Evolutionary conservation across 2,888 invertebrate species (phyloP).

Genomic region (Leptinotarsa tumamoca): DNA sequence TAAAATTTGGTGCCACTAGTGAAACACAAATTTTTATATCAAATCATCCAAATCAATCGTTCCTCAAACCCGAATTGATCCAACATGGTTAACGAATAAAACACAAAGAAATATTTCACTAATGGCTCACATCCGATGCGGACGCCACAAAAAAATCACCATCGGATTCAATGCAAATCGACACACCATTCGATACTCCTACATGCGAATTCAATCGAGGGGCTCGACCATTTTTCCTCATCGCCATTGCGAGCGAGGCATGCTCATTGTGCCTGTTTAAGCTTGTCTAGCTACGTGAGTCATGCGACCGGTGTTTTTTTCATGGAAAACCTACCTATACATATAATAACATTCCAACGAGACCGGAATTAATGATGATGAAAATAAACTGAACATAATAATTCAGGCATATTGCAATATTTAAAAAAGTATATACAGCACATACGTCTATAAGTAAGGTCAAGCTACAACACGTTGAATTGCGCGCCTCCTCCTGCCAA

Average conservation of each 20-base stretch:
- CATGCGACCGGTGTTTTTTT: neutral
- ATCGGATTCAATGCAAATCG: conserved; percentile 14
- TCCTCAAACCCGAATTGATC: too few species aligned
- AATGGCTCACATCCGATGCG: conserved; percentile 6
- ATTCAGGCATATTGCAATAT: too few species aligned
- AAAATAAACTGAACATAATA: neutral
- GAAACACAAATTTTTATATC: too few species aligned
- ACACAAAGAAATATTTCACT: conserved; percentile 5
- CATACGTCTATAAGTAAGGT: too few species aligned
- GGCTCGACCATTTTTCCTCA: conserved; percentile 11
- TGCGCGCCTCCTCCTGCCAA: too few species aligned
- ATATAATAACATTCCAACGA: neutral
- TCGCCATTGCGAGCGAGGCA: neutral
- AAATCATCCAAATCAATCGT: too few species aligned
- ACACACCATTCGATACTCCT: conserved; percentile 7
- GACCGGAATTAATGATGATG: conserved; percentile 4
- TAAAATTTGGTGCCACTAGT: too few species aligned
- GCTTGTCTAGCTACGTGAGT: conserved; percentile 5
- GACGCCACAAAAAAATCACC: conserved; percentile 1
- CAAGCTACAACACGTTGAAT: too few species aligned
- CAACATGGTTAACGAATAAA: neutral
- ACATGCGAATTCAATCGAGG: conserved; percentile 16
- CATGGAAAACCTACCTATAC: conserved; percentile 15
- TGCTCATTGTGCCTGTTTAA: neutral
- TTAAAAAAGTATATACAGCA: too few species aligned